These are phyloP conservation scores for Eublepharis macularius DNA, from an alignment of 2,113 vertebrate genomes.

Conservation along the genomic window DNA sequence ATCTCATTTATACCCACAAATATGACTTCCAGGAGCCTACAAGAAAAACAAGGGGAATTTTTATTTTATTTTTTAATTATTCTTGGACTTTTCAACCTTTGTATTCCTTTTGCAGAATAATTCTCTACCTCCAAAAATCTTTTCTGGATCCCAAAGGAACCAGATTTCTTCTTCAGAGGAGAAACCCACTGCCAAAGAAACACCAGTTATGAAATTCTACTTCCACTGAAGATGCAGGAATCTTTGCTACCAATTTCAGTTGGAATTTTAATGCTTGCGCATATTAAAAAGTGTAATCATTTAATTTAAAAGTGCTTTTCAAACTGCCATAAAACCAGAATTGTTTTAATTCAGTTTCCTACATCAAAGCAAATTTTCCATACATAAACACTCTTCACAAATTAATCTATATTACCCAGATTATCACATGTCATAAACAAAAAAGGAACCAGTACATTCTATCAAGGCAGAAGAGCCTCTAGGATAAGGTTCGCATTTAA, in stretches of 20 bases:
- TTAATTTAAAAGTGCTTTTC: neutral
- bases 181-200: neutral
- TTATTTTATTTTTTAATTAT: constrained; percentile 39
- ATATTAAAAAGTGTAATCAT: neutral
- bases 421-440: neutral
- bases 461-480: neutral
- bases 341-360: neutral
- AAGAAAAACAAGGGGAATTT: constrained; percentile 73
- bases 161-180: constrained; percentile 28
- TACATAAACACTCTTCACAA: neutral
- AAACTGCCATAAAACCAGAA: neutral
- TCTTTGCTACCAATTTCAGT: neutral
- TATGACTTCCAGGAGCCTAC: constrained; percentile 83
- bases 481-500: neutral
- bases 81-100: constrained; percentile 67
- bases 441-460: neutral
- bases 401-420: neutral
- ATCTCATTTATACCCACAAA: constrained; percentile 87
- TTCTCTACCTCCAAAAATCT: no score
- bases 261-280: neutral
- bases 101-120: no score
- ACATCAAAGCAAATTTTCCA: neutral
- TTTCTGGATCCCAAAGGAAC: constrained; percentile 15
- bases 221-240: neutral
- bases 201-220: neutral